These are phyloP conservation scores for Clitarchus hookeri DNA, from an alignment of 2,888 invertebrate species.

Conservation along the genomic window DNA sequence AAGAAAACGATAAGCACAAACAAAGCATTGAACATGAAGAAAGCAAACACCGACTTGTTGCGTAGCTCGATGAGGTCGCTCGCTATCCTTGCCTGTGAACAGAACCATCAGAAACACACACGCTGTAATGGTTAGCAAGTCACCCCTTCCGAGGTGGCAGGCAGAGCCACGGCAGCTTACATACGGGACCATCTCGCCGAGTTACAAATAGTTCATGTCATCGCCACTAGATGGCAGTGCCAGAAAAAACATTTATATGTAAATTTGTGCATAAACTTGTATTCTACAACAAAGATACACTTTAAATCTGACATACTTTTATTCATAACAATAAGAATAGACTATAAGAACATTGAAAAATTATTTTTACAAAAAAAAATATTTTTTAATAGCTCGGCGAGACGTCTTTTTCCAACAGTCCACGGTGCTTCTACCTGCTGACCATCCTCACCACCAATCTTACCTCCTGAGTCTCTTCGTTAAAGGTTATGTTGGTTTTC, in stretches of 20 bases:
- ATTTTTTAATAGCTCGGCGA: neutral
- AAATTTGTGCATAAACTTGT: no score
- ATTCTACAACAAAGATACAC: no score
- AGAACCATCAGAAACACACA: constrained; percentile 22
- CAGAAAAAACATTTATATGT: no score
- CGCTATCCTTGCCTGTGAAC: constrained; percentile 83
- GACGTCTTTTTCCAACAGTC: neutral
- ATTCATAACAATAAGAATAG: no score
- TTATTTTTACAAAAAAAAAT: no score
- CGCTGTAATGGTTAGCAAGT: constrained; percentile 18
- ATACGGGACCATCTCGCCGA: neutral
- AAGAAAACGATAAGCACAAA: constrained; percentile 99
- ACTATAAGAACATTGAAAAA: no score
- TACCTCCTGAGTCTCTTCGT: constrained; percentile 53
- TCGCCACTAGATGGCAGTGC: no score
- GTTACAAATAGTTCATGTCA: neutral
- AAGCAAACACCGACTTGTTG: constrained; percentile 96
- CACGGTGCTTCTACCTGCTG: neutral
- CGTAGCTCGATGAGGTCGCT: constrained; percentile 90
- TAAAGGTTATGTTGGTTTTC: constrained; percentile 58
- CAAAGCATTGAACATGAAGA: constrained; percentile 99
- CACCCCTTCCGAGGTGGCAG: neutral
- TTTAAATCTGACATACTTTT: no score
- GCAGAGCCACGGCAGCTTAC: constrained; percentile 2
- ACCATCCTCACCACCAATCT: constrained; percentile 33